Evolutionary conservation across 2,888 invertebrate genomes (phyloP).

Genomic region (Sesia bembeciformis): DNA sequence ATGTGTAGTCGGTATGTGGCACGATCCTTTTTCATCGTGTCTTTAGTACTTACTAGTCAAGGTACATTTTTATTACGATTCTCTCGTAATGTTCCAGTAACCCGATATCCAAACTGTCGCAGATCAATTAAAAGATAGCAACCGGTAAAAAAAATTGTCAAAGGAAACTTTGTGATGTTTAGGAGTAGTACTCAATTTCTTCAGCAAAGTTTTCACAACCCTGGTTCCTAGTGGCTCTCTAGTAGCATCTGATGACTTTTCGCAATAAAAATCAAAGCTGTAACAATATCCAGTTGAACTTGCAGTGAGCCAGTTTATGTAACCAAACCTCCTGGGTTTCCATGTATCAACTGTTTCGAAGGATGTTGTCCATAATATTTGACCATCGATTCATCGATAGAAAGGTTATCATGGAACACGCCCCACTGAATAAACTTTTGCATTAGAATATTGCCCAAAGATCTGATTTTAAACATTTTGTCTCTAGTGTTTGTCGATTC

Average conservation of each 20-base stretch:
- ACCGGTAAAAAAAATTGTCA: neutral
- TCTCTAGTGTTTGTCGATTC: neutral
- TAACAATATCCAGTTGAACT: neutral
- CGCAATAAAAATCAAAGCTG: neutral
- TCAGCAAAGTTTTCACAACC: neutral
- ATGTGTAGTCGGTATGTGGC: neutral
- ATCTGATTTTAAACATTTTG: neutral
- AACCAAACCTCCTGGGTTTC: neutral
- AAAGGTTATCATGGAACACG: neutral
- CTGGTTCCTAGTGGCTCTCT: neutral
- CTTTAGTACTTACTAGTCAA: no score
- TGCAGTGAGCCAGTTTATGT: neutral
- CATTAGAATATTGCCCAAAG: neutral
- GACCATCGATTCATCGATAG: neutral
- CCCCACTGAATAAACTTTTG: neutral
- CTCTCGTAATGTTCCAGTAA: neutral
- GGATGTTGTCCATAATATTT: neutral
- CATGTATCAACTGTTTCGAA: neutral
- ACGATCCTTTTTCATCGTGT: neutral
- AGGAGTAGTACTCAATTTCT: neutral
- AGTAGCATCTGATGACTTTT: neutral
- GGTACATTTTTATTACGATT: neutral
- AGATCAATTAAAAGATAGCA: neutral
- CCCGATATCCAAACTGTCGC: no score
- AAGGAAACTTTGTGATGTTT: neutral